phyloP scores from a whole-genome alignment of 2,888 invertebrate genomes.

The Agrilus mali region DNA sequence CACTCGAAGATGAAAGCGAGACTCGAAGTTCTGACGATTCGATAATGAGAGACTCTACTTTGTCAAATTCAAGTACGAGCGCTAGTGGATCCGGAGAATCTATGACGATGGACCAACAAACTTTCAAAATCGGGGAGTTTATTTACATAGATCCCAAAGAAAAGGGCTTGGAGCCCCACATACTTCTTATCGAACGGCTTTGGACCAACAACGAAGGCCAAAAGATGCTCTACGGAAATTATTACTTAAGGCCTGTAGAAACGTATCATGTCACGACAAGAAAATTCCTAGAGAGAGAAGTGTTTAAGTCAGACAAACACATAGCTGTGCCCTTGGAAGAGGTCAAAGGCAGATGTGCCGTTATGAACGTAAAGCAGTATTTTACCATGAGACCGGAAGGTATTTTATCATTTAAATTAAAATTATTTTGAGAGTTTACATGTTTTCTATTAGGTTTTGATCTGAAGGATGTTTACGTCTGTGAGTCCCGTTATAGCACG shows the following conservation, averaged over 20 bases:
- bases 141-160: slow-evolving; percentile 64
- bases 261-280: slow-evolving; percentile 92
- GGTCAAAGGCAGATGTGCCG: slow-evolving; percentile 79
- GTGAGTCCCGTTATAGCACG: slow-evolving; percentile 88
- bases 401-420: slow-evolving; percentile 16
- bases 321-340: slow-evolving; percentile 75
- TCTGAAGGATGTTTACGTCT: slow-evolving; percentile 92
- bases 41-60: slow-evolving; percentile 21
- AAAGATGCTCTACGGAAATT: slow-evolving; percentile 84
- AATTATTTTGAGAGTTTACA: not conserved
- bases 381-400: slow-evolving; percentile 78
- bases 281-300: slow-evolving; percentile 92
- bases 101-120: slow-evolving; percentile 63
- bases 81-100: slow-evolving; percentile 34
- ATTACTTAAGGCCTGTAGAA: slow-evolving; percentile 85
- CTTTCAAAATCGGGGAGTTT: slow-evolving; percentile 77
- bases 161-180: slow-evolving; percentile 56
- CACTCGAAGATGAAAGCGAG: slow-evolving; percentile 62
- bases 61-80: slow-evolving; percentile 15
- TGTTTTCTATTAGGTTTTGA: slow-evolving; percentile 45
- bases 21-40: slow-evolving; percentile 40
- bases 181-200: slow-evolving; percentile 78
- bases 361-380: slow-evolving; percentile 91
- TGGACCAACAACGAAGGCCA: slow-evolving; percentile 75
- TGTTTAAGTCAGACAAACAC: slow-evolving; percentile 88